Evolutionary conservation across 2,888 invertebrate species (phyloP).

Genomic region (Eurois occulta): DNA sequence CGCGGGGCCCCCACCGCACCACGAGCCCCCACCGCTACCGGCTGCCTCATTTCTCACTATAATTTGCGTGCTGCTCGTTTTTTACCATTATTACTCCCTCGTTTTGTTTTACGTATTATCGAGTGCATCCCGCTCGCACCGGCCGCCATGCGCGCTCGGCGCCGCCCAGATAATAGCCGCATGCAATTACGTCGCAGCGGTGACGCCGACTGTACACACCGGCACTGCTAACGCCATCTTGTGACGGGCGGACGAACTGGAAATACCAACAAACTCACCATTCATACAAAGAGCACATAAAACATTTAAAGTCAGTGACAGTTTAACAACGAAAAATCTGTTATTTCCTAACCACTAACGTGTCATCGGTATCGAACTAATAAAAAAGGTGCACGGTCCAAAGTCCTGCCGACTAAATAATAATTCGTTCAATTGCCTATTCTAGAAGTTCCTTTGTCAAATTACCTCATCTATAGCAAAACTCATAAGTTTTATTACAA

Average conservation of each 20-base stretch:
- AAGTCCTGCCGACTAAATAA: not conserved
- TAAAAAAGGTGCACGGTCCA: not conserved
- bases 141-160: slow-evolving; percentile 89
- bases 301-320: not conserved
- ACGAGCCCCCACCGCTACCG: slow-evolving; percentile 89
- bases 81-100: slow-evolving; percentile 91
- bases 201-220: slow-evolving; percentile 63
- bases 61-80: slow-evolving; percentile 91
- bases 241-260: slow-evolving; percentile 78
- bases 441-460: not conserved
- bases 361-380: not conserved
- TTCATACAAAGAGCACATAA: not conserved
- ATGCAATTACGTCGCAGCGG: slow-evolving; percentile 85
- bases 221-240: slow-evolving; percentile 85
- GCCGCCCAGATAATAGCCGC: slow-evolving; percentile 90
- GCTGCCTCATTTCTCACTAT: slow-evolving; percentile 91
- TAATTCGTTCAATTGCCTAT: not conserved
- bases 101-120: slow-evolving; percentile 91
- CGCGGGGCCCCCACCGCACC: slow-evolving; percentile 85
- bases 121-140: slow-evolving; percentile 91
- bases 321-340: not conserved
- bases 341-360: not conserved
- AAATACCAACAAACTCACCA: slow-evolving; percentile 4
- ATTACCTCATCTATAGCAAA: not conserved
- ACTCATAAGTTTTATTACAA: not conserved